phyloP scores from a whole-genome alignment of 2,797 vertebrate species.

The Streptopelia turtur region DNA sequence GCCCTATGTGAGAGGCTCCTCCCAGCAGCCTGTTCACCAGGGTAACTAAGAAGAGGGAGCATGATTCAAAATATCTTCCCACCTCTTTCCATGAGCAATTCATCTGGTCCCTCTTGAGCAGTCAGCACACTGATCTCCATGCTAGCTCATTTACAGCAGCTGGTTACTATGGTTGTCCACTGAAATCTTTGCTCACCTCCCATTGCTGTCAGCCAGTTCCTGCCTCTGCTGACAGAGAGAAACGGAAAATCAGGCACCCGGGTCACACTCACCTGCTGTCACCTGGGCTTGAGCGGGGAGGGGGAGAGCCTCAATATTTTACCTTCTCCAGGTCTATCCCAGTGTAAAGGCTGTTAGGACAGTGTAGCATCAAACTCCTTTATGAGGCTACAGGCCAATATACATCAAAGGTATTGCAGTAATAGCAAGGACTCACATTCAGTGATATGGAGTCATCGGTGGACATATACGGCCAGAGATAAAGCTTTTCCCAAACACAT shows the following conservation, averaged over 20 bases:
- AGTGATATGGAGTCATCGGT: not conserved
- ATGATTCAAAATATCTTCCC: not conserved
- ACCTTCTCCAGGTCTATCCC: not conserved
- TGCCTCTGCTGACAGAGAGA: not conserved
- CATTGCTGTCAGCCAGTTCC: not conserved
- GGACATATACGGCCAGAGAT: not conserved
- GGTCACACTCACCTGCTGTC: not conserved
- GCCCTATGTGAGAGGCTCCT: not conserved
- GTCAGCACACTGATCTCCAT: not conserved
- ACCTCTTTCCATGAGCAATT: not conserved
- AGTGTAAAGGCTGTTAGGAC: not conserved
- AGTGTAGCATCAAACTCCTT: not conserved
- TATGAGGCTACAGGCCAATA: not conserved
- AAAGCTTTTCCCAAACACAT: not conserved
- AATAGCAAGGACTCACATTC: not conserved
- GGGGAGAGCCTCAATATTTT: not conserved
- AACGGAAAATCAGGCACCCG: not conserved
- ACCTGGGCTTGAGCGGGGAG: not conserved
- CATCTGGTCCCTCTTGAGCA: not conserved
- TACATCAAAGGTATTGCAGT: not conserved
- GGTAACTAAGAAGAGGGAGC: not conserved
- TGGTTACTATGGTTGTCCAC: not conserved
- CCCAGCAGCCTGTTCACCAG: not conserved
- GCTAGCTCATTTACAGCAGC: not conserved
- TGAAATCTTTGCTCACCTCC: not conserved